Evolutionary conservation across 2,888 invertebrate genomes (phyloP), one percentile per base, ranked within the genome.

Genomic region (Acleris emargana): DNA sequence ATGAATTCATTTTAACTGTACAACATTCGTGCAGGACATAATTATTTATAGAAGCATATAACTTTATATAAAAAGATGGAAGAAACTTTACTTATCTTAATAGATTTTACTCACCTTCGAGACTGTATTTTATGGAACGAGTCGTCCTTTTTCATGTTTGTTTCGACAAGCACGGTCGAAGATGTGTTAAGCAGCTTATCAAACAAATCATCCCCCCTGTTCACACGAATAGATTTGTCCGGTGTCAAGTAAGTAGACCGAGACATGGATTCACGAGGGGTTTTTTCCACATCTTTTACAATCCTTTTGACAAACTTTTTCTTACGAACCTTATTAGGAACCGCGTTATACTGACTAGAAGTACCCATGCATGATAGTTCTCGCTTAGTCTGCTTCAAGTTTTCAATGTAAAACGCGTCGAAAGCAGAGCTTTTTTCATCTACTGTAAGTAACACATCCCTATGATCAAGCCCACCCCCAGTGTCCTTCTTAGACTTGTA

Each of bases 391-490:
- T 89, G 88, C 72, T 91, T 92, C 58, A 92, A 84, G 76, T 91
- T 92, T 78, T 89, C 80, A 47, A 91, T 91, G 63, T 85, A 92
- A 84, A 84, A 91, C 16, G 89, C 91, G 70, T 91, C 86, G 66
- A 91, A 91, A 57, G 79, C 79, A 1, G 88, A 86, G 73, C 81
- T 82, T 73, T 85, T 89, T 50, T 84, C 84, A 67, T 89, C 87
- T 66, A 86, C 74, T 18, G 81, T 80, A 68, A 76, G 78, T 20
- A 89, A 71, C 18, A 88, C 76, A 76, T 90, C 86, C 78, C 80
- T 78, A 50, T 79, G 85, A 55, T 89, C 86, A 53, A 90, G 60
- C 17, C 77, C 83, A 43, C 79, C 82, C 1, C 73, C 78, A 5
- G 76, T 76, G 45, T 86, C 86, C 74, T 86, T 91, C 73, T 89